Evolutionary conservation across 2,113 vertebrate genomes (phyloP).

Genomic region (Gymnorhina tibicen): DNA sequence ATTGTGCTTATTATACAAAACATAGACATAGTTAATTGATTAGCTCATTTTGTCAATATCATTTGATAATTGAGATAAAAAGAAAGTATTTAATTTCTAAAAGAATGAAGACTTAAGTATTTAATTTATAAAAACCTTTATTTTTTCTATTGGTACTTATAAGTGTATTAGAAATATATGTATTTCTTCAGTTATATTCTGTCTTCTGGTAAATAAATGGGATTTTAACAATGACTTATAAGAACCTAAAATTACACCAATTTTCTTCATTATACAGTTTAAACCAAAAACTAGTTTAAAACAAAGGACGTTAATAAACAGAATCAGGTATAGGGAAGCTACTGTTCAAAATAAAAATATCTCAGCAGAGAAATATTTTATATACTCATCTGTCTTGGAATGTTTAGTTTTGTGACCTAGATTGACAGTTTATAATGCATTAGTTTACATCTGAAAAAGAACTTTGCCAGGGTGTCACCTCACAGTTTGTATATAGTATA

Average conservation of each 20-base stretch:
- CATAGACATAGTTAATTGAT: not conserved
- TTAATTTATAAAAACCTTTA: not conserved
- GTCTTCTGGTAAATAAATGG: not conserved
- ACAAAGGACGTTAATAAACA: not conserved
- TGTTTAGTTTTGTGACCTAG: not conserved
- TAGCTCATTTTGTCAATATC: not conserved
- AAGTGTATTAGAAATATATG: not conserved
- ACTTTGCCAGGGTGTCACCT: slow-evolving; percentile 6
- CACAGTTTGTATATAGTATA: slow-evolving; percentile 9
- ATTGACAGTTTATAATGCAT: slow-evolving; percentile 22
- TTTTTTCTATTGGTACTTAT: not conserved
- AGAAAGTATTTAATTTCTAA: not conserved
- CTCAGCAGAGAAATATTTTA: not conserved
- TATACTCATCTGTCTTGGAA: not conserved
- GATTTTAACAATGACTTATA: not conserved
- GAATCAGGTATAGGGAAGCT: not conserved
- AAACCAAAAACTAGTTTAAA: not conserved
- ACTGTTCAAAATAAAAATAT: not conserved
- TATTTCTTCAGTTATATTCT: not conserved
- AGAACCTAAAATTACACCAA: not conserved
- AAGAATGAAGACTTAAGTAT: not conserved
- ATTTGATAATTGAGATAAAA: not conserved
- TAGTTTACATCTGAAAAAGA: slow-evolving; percentile 31
- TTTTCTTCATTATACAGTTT: not conserved
- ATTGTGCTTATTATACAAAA: not conserved